Base-by-base conservation (phyloP, 2,113 vertebrate genomes). In the Campylomormyrus numenius region DNA sequence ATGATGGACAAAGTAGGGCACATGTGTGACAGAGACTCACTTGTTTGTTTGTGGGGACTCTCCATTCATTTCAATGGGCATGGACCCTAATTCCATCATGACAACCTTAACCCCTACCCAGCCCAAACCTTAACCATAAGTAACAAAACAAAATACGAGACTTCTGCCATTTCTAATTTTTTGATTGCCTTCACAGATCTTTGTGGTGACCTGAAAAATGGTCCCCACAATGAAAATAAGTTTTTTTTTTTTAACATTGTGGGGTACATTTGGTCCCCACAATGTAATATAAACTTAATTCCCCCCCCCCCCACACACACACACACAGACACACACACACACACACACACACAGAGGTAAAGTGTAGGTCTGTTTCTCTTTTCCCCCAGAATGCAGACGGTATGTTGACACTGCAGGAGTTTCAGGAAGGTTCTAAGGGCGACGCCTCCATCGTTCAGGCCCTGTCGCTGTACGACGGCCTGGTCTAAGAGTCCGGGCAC, bases 371-470 rank as follows among this genome's bases (percentile, higher is more conserved):
- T 49, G 49, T 87, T 91, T 17, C 91, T 93, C 24, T 88, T 89
- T 27, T 90, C 93, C 50, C 10, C 62, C 62, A 99, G 98, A 99
- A 99, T 0, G 97, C 98, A 0, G 98, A 99, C 0, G 98, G 98
- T 90, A 98, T 98, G 95, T 95, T 99, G 94, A 99, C 98, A 0
- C 96, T 99, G 94, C 98, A 99, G 95, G 98, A 99, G 46, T 99
- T 99, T 56, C 98, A 99, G 95, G 98, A 99, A 92, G 98, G 98
- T 21, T 99, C 98, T 89, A 99, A 99, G 95, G 98, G 98, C 0
- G 98, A 99, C 93, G 98, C 98, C 15, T 99, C 98, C 92, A 99
- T 99, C 0, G 98, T 99, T 92, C 98, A 99, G 95, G 98, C 98
- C 0, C 95, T 99, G 83, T 99, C 98, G 19, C 98, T 99, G 92